Evolutionary conservation across 2,888 invertebrate genomes (phyloP).

Genomic region (Malthinus seriepunctatus): DNA sequence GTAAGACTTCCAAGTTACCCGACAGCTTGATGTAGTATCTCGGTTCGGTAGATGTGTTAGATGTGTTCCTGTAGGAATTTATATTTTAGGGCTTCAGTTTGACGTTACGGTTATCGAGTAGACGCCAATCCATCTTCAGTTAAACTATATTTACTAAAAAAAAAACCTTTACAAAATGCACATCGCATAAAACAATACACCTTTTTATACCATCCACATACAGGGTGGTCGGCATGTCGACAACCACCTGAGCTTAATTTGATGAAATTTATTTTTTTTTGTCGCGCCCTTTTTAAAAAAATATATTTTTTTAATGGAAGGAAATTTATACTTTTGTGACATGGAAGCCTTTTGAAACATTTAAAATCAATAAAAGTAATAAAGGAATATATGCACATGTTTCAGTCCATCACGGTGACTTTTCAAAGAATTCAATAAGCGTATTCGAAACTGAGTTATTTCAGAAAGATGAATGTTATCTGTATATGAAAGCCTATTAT

Average conservation of each 20-base stretch:
- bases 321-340: neutral
- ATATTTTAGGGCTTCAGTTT: slow-evolving; percentile 41
- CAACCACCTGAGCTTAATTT: no score
- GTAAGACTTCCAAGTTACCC: slow-evolving; percentile 43
- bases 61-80: slow-evolving; percentile 37
- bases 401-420: slow-evolving; percentile 50
- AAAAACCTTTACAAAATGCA: slow-evolving; percentile 7
- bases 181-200: neutral
- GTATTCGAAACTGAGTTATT: slow-evolving; percentile 40
- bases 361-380: slow-evolving; percentile 45
- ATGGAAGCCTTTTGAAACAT: slow-evolving; percentile 8
- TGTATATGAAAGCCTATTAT: slow-evolving; percentile 33
- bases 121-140: slow-evolving; percentile 28
- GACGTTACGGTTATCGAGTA: slow-evolving; percentile 38
- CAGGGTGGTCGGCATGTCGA: no score
- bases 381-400: slow-evolving; percentile 51
- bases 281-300: neutral
- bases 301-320: no score
- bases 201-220: no score
- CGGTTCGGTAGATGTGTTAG: slow-evolving; percentile 39
- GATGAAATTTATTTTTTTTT: no score
- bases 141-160: slow-evolving; percentile 27
- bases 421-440: slow-evolving; percentile 50
- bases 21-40: slow-evolving; percentile 47
- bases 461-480: slow-evolving; percentile 45